These are phyloP conservation scores for Pseudomyrmex gracilis DNA, from an alignment of 1,140 invertebrate genomes.

Conservation along the genomic window DNA sequence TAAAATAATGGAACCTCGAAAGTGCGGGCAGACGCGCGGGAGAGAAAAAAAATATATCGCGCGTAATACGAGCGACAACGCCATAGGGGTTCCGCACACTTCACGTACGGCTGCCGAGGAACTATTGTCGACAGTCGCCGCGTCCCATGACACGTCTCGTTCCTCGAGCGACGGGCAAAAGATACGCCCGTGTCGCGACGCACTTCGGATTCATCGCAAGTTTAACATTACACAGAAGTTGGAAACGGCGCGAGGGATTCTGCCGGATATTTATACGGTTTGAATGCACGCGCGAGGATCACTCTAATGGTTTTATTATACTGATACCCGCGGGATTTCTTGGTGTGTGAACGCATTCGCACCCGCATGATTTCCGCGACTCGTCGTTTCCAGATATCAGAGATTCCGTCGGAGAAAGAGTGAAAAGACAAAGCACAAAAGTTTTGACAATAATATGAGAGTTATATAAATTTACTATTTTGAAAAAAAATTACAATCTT, in stretches of 20 bases:
- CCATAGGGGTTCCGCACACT: conserved; percentile 79
- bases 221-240: conserved; percentile 84
- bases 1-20: conserved; percentile 83
- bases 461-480: neutral
- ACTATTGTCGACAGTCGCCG: conserved; percentile 74
- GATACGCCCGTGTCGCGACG: conserved; percentile 65
- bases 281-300: conserved; percentile 81
- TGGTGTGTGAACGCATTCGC: conserved; percentile 68
- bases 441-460: neutral
- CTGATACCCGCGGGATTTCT: conserved; percentile 77
- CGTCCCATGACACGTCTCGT: conserved; percentile 7
- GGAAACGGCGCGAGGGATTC: conserved; percentile 84
- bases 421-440: conserved; percentile 4
- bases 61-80: conserved; percentile 81
- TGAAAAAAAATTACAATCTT: neutral
- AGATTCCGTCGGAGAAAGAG: neutral
- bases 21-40: conserved; percentile 68
- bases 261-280: conserved; percentile 82
- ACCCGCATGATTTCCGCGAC: conserved; percentile 65
- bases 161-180: conserved; percentile 66
- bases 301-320: conserved; percentile 83
- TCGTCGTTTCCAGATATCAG: conserved; percentile 46
- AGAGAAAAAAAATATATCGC: conserved; percentile 80
- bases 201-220: conserved; percentile 83
- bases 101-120: conserved; percentile 69